Base-by-base conservation (phyloP, 2,888 invertebrate species). In the Athalia rosae region DNA sequence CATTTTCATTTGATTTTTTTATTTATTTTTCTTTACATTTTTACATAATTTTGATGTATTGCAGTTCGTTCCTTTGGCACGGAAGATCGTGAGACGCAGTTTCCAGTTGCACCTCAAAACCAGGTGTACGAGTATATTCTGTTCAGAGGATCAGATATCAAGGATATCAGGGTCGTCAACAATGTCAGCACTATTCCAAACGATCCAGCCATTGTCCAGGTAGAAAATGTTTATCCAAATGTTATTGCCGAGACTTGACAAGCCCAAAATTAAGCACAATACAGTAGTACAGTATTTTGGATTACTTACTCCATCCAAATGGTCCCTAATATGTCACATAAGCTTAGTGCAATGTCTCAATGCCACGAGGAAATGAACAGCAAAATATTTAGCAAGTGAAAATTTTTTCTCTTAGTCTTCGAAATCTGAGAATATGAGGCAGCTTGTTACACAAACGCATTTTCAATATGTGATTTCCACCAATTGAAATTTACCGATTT, bases 111-210 rank as follows among this genome's bases (percentile, higher is more conserved):
- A 76, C 97, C 98, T 28, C 96, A 99, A 90, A 98, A 97, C 91
- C 99, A 99, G 91, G 96, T 99, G 77, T 99, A 99, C 90, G 99
- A 99, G 90, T 99, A 98, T 91, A 99, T 99, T 87, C 93, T 99
- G 84, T 99, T 99, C 91, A 94, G 99, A 83, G 99, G 99, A 66
- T 95, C 97, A 82, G 99, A 99, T 90, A 99, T 99, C 88, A 99
- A 99, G 92, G 99, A 99, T 90, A 97, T 99, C 87, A 94, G 98
- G 90, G 98, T 99, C 73, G 95, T 99, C 79, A 97, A 96, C 91
- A 95, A 95, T 92, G 95, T 94, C 76, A 94, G 95, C 82, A 94
- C 95, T 76, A 92, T 97, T 87, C 96, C 97, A 81, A 98, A 98
- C 91, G 99, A 99, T 92, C 99, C 99, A 79, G 99, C 99, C 80